Base-by-base conservation (phyloP, 1,140 invertebrate genomes). In the Choristoneura fumiferana region DNA sequence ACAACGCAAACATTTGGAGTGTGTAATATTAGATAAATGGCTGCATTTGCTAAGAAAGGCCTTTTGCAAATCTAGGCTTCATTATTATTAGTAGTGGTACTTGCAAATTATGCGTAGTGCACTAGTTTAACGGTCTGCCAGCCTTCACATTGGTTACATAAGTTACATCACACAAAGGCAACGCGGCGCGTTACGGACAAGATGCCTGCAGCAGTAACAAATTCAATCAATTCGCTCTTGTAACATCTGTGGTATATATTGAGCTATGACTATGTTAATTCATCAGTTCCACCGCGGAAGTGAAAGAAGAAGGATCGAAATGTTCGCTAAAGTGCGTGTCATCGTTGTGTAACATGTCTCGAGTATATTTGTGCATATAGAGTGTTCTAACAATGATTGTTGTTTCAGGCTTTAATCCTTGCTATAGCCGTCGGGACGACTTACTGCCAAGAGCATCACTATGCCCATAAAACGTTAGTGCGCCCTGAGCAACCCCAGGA, bases 181-280 rank as follows among this genome's bases (percentile, higher is more conserved):
- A 77, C 80, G 77, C 69, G 64, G 55, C 57, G 74, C 56, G 76
- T 85, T 76, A 73, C 74, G 73, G 82, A 73, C 79, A 76, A 74
- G 78, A 78, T 73, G 81, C 80, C 79, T 72, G 78, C 63, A 76
- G 72, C 80, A 66, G 73, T 72, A 75, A 73, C 71, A 79, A 79
- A 87, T 84, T 77, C 80, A 84, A 83, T 78, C 84, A 87, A 78
- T 83, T 81, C 85, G 84, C 78, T 86, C 85, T 76, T 79, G 84
- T 89, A 85, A 87, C 86, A 79, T 87, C 82, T 87, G 78, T 80
- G 65, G 75, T 89, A 89, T 89, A 89, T 89, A 89, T 86, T 86
- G 81, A 80, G 82, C 76, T 86, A 84, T 75, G 69, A 76, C 56
- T 80, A 81, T 84, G 76, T 73, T 81, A 80, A 84, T 85, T 81